These are phyloP conservation scores for Sipha flava DNA, from an alignment of 1,140 invertebrate species.

Conservation along the genomic window DNA sequence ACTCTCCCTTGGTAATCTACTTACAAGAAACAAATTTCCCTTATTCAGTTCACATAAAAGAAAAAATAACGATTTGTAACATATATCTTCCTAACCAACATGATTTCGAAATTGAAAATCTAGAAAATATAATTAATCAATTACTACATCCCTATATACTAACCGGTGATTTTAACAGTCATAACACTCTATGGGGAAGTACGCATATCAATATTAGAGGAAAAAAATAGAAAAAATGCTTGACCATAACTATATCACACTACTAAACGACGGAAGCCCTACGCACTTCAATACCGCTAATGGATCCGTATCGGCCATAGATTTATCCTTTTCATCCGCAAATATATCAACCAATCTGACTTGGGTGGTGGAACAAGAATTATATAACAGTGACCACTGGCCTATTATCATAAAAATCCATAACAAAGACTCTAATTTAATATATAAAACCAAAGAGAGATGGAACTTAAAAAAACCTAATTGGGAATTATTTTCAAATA, in stretches of 20 bases:
- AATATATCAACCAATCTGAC: not conserved
- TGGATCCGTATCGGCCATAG: not conserved
- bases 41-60: too few relatives aligned
- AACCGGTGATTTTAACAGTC: not conserved
- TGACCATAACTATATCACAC: not conserved
- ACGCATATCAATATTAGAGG: not conserved
- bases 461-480: too few relatives aligned
- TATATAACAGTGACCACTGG: not conserved
- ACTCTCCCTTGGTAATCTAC: too few relatives aligned
- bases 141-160: not conserved
- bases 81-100: too few relatives aligned
- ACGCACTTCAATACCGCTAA: not conserved
- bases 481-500: too few relatives aligned
- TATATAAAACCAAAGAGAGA: too few relatives aligned
- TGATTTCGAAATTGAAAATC: too few relatives aligned
- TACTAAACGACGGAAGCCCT: not conserved
- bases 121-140: not conserved
- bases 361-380: not conserved
- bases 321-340: not conserved
- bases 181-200: not conserved
- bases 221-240: not conserved
- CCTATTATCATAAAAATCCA: not conserved
- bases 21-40: too few relatives aligned
- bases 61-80: too few relatives aligned
- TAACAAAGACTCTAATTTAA: too few relatives aligned